phyloP scores from a whole-genome alignment of 2,113 vertebrate species.

The Sardina pilchardus region DNA sequence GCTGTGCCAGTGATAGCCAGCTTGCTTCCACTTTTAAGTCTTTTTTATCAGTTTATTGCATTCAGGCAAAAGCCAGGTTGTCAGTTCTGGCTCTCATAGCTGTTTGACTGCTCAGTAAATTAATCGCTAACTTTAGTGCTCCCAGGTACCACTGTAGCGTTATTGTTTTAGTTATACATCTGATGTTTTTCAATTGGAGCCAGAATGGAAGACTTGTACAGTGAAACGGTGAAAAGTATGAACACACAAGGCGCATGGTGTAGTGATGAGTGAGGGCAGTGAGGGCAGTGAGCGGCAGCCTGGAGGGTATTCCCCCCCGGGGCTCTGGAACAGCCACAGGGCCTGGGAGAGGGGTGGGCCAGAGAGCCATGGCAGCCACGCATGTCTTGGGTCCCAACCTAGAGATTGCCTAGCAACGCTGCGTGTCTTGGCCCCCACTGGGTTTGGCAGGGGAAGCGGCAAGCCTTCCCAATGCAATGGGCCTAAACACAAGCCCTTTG shows the following conservation, averaged over 20 bases:
- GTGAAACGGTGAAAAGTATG: neutral
- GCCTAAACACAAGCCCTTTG: neutral
- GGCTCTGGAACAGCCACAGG: neutral
- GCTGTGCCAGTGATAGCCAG: no score
- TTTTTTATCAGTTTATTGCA: no score
- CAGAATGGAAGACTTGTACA: neutral
- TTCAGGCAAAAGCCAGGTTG: no score
- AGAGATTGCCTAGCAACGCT: constrained; percentile 1
- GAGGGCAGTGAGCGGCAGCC: neutral
- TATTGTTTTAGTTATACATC: neutral
- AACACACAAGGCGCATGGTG: neutral
- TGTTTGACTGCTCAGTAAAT: no score
- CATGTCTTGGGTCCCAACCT: neutral
- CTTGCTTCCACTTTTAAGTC: no score
- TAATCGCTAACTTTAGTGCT: no score
- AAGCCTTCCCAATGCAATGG: neutral
- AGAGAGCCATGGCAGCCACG: neutral
- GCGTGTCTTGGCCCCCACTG: neutral
- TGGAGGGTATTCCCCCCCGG: neutral
- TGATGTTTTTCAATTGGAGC: neutral
- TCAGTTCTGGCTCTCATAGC: no score
- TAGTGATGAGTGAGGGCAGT: neutral
- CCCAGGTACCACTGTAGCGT: no score
- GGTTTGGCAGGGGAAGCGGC: neutral
- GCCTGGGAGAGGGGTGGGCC: neutral